A percentile compares a stretch with the other conserved stretches of the same genome.
Conservation (phyloP, 2,888 invertebrate species). For the Leptinotarsa juncta region DNA sequence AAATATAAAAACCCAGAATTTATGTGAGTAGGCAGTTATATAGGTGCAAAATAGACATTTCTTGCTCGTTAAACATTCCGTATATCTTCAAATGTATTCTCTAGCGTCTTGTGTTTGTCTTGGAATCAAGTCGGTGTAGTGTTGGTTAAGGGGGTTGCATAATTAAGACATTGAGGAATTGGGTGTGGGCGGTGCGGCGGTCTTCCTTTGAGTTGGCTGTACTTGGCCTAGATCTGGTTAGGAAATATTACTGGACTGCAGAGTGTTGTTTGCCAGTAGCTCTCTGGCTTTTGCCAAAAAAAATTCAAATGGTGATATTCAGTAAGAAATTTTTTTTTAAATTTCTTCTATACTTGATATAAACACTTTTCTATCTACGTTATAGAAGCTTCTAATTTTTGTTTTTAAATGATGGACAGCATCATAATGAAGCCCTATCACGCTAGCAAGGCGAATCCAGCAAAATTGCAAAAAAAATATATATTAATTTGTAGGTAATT, state of each 20-base stretch:
- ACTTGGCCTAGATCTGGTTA: conserved; percentile 31
- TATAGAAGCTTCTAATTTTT: too few relatives aligned
- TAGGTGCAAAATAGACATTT: conserved; percentile 8
- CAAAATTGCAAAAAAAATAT: too few relatives aligned
- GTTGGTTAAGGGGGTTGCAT: not conserved
- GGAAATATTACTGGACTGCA: conserved; percentile 33
- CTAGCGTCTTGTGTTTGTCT: not conserved
- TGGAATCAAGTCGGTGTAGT: not conserved
- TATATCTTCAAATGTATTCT: not conserved
- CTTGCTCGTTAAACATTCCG: not conserved
- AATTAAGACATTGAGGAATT: not conserved
- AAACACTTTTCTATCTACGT: not conserved
- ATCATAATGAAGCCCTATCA: too few relatives aligned
- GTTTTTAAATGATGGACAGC: too few relatives aligned
- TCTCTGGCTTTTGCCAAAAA: not conserved
- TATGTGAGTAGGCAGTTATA: conserved; percentile 8
- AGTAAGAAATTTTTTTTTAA: not conserved
- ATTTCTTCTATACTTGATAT: not conserved
- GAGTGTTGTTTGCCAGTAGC: conserved; percentile 22
- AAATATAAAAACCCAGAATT: conserved; percentile 4
- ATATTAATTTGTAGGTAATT: too few relatives aligned
- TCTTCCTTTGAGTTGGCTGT: conserved; percentile 18
- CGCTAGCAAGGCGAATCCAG: too few relatives aligned
- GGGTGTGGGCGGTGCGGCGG: not conserved
- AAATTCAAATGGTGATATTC: not conserved